Percentiles rank a stretch among this genome's conserved stretches.
phyloP scores from a whole-genome alignment of 2,797 vertebrate genomes.

The Hemitrygon akajei region DNA sequence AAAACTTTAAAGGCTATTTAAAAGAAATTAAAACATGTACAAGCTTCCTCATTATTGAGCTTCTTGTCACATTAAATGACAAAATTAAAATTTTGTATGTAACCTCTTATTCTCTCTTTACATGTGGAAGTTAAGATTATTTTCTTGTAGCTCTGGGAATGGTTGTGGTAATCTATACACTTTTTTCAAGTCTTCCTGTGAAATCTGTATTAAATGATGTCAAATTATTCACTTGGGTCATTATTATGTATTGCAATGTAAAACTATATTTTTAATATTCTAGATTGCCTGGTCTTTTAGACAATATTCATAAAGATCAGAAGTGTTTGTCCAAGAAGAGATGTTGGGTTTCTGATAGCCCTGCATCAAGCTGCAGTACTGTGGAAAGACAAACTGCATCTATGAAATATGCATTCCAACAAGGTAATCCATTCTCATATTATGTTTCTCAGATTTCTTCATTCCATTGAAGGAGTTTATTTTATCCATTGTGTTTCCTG shows the following conservation, averaged over 20 bases:
- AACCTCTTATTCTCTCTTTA: too few relatives aligned
- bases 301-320: slow-evolving; percentile 42
- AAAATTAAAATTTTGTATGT: too few relatives aligned
- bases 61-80: too few relatives aligned
- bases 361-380: slow-evolving; percentile 31
- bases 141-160: too few relatives aligned
- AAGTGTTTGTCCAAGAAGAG: slow-evolving; percentile 44
- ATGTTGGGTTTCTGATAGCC: slow-evolving; percentile 54
- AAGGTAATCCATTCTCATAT: background rate
- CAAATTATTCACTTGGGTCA: background rate
- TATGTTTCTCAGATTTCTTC: too few relatives aligned
- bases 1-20: too few relatives aligned
- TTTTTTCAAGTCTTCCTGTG: background rate
- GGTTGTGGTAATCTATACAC: background rate
- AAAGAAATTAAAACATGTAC: too few relatives aligned
- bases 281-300: slow-evolving; percentile 41
- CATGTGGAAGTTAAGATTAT: too few relatives aligned
- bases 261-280: background rate
- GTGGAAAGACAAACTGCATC: slow-evolving; percentile 7
- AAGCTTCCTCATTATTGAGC: too few relatives aligned
- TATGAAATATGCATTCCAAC: background rate
- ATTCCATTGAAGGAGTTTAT: too few relatives aligned
- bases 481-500: too few relatives aligned
- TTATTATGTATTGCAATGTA: background rate
- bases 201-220: background rate